Evolutionary conservation across 2,888 invertebrate species (phyloP).

Genomic region (Volucella zonaria): DNA sequence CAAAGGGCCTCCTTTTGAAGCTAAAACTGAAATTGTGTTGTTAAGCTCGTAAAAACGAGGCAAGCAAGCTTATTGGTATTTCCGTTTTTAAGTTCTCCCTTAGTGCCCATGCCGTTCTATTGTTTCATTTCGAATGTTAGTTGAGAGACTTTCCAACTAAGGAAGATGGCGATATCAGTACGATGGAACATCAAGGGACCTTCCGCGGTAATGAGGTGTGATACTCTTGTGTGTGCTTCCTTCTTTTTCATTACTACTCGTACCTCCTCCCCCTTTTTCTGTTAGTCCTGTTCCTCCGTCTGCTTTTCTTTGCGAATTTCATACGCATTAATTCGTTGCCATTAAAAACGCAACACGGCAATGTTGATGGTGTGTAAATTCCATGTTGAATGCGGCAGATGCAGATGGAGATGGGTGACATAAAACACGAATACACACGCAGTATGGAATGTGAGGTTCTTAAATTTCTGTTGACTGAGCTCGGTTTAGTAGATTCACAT

Average conservation of each 20-base stretch:
- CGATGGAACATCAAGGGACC: not conserved
- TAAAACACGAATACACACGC: not conserved
- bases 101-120: constrained; percentile 23
- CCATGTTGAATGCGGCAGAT: not conserved
- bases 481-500: constrained; percentile 26
- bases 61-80: constrained; percentile 21
- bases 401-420: constrained; percentile 27
- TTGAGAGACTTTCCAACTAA: not conserved
- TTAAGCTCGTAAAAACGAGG: constrained; percentile 35
- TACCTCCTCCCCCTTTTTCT: constrained; percentile 3
- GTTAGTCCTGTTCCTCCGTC: not conserved
- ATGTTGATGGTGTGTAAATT: not conserved
- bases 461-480: constrained; percentile 45
- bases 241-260: not conserved
- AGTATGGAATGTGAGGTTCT: not conserved
- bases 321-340: constrained; percentile 52
- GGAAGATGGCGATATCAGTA: not conserved
- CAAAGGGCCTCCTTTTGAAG: not conserved
- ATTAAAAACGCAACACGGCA: constrained; percentile 34
- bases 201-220: constrained; percentile 17
- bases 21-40: constrained; percentile 50
- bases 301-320: not conserved
- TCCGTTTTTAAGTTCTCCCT: constrained; percentile 60
- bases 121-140: constrained; percentile 29
- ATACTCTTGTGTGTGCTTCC: not conserved